phyloP scores from a whole-genome alignment of 1,140 invertebrate genomes.

The Sycophila sp. region DNA sequence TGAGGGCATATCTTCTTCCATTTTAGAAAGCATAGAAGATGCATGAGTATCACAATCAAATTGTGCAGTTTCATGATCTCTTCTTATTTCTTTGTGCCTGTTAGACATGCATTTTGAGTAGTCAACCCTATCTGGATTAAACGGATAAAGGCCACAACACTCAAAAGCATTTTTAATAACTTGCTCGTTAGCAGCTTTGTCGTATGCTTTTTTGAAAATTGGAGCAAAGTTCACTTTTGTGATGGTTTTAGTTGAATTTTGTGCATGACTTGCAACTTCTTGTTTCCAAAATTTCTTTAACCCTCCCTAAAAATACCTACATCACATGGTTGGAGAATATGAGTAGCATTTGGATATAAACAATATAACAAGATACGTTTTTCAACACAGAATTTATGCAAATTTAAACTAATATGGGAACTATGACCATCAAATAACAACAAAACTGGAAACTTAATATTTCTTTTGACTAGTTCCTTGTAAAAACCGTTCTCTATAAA shows the following conservation, averaged over 20 bases:
- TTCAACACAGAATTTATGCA: slow-evolving; percentile 49
- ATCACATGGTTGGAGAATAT: slow-evolving; percentile 54
- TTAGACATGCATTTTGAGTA: neutral
- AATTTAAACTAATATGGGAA: slow-evolving; percentile 49
- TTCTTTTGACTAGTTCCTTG: slow-evolving; percentile 42
- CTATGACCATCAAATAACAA: slow-evolving; percentile 59
- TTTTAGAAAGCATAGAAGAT: too few species aligned
- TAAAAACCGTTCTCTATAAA: neutral
- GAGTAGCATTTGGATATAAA: slow-evolving; percentile 53
- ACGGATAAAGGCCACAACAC: neutral
- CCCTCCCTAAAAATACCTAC: slow-evolving; percentile 49
- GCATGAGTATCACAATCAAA: too few species aligned
- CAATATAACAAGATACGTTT: slow-evolving; percentile 49
- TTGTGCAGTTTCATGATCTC: too few species aligned
- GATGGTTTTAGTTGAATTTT: neutral
- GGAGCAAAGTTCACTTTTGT: neutral
- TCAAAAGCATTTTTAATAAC: neutral
- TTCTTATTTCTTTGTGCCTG: neutral
- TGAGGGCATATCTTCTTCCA: too few species aligned
- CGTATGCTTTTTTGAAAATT: neutral
- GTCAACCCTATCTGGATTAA: neutral
- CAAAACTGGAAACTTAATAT: slow-evolving; percentile 49
- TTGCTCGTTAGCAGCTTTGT: neutral
- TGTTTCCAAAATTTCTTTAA: slow-evolving; percentile 39
- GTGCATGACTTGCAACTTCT: neutral